Percentiles rank a stretch among this genome's conserved stretches.
Evolutionary conservation across 2,113 vertebrate species (phyloP).

Genomic region (Micronisus gabar): DNA sequence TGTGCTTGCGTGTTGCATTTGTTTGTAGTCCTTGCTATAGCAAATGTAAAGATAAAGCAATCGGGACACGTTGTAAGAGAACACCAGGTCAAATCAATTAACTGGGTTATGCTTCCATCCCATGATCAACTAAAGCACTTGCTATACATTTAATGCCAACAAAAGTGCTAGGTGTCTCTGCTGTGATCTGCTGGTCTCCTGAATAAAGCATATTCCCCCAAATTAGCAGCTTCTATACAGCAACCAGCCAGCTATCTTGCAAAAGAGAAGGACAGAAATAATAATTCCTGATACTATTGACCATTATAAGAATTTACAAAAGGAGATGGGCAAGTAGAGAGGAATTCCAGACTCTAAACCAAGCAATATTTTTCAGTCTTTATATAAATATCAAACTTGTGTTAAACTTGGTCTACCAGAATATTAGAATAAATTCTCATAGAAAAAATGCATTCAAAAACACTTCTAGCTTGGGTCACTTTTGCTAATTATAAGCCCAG

Average conservation of each 20-base stretch:
- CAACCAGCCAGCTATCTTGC: not conserved
- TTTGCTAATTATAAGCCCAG: not conserved
- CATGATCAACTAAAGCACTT: not conserved
- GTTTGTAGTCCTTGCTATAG: not conserved
- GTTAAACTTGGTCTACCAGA: not conserved
- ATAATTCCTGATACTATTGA: not conserved
- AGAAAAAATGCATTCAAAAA: not conserved
- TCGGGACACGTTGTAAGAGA: not conserved
- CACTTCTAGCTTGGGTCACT: not conserved
- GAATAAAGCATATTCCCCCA: not conserved
- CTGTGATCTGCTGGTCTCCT: not conserved
- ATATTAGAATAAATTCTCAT: not conserved
- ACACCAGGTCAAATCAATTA: constrained; percentile 11
- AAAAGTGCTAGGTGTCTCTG: not conserved
- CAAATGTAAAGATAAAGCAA: not conserved
- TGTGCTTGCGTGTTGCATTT: not conserved
- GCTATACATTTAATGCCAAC: not conserved
- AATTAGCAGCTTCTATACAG: not conserved
- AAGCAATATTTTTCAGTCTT: not conserved
- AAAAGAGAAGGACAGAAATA: not conserved
- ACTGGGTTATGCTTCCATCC: not conserved
- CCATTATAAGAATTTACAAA: not conserved
- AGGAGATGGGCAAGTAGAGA: not conserved
- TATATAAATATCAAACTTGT: not conserved
- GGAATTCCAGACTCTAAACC: not conserved